Conservation (phyloP, 2,888 invertebrate genomes). For the Ophion ellenae region DNA sequence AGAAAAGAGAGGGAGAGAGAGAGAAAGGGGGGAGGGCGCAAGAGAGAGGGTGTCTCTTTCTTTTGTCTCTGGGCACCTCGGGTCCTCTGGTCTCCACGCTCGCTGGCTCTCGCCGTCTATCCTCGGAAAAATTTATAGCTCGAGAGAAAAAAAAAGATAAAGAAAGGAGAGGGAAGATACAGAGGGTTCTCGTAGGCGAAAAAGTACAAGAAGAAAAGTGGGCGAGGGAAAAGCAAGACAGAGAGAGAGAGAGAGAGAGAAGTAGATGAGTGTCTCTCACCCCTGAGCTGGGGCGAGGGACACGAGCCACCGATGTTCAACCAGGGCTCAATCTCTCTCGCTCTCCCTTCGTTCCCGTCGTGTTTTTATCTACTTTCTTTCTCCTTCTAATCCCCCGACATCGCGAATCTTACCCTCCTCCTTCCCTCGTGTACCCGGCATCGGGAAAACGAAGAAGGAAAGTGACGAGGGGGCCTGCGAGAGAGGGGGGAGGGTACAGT, state of each 20-base stretch:
- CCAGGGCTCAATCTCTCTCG: constrained; percentile 58
- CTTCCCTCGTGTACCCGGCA: constrained; percentile 51
- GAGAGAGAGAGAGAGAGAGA: constrained; percentile 41
- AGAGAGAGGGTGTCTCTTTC: constrained; percentile 71
- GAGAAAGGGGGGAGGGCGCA: neutral
- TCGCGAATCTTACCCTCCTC: constrained; percentile 51
- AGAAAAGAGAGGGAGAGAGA: constrained; percentile 60
- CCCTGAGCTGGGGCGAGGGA: constrained; percentile 64
- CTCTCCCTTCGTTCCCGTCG: constrained; percentile 9
- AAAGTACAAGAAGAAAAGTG: constrained; percentile 28
- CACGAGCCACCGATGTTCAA: constrained; percentile 69
- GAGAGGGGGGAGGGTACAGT: constrained; percentile 13
- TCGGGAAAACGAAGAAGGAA: constrained; percentile 64
- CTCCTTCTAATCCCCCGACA: constrained; percentile 56
- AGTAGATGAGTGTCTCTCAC: constrained; percentile 60
- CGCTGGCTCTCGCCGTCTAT: constrained; percentile 74
- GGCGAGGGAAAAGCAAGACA: constrained; percentile 30
- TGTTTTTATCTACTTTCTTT: constrained; percentile 36
- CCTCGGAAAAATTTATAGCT: constrained; percentile 80
- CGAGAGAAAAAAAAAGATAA: constrained; percentile 64
- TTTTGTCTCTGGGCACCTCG: constrained; percentile 80
- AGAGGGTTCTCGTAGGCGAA: constrained; percentile 50
- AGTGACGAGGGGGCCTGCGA: constrained; percentile 15
- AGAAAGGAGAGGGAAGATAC: constrained; percentile 42
- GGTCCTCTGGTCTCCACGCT: constrained; percentile 73